These are phyloP conservation scores for Indicator maculatus DNA, from an alignment of 2,113 vertebrate genomes.

Conservation along the genomic window DNA sequence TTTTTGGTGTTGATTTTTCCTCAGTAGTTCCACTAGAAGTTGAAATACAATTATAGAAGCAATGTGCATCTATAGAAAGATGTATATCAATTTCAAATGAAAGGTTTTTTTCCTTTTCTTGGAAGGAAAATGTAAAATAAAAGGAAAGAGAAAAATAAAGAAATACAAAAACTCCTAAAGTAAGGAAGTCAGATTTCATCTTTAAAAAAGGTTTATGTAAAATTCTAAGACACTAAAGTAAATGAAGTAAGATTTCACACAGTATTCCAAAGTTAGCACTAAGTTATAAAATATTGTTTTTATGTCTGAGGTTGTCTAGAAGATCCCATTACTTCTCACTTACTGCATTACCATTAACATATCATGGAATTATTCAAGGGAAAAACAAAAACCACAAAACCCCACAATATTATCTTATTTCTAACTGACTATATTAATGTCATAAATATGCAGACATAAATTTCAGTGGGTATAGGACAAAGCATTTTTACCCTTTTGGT, in stretches of 20 bases:
- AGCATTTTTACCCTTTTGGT: not conserved
- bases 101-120: no score
- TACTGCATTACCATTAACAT: not conserved
- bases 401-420: not conserved
- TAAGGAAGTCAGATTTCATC: not conserved
- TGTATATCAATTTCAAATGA: no score
- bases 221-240: not conserved
- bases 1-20: no score
- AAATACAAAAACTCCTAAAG: not conserved
- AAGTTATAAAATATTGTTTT: not conserved
- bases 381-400: not conserved
- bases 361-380: not conserved
- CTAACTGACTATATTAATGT: not conserved
- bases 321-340: not conserved
- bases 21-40: no score
- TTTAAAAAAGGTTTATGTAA: not conserved
- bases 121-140: no score
- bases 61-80: no score
- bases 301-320: not conserved
- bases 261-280: not conserved
- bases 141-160: no score
- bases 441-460: not conserved
- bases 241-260: not conserved
- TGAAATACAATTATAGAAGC: no score
- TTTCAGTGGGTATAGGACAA: not conserved